phyloP scores from a whole-genome alignment of 2,888 invertebrate species.

The Boloria selene region DNA sequence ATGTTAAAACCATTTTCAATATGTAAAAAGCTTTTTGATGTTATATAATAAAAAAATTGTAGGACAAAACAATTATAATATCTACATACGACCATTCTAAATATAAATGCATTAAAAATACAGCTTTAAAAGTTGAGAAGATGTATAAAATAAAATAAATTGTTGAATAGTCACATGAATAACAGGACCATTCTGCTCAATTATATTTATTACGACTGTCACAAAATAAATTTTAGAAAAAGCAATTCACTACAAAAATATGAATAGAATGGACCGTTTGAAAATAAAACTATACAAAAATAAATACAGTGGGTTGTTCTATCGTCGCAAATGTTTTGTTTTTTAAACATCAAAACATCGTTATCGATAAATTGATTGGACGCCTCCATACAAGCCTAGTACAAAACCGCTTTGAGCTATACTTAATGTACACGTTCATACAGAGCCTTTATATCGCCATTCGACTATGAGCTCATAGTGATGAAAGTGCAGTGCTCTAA shows the following conservation, averaged over 20 bases:
- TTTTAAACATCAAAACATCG: slow-evolving; percentile 16
- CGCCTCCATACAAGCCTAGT: slow-evolving; percentile 3
- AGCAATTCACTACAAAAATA: slow-evolving; percentile 16
- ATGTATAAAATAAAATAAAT: slow-evolving; percentile 11
- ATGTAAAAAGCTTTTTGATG: too few relatives aligned
- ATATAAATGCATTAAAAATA: slow-evolving; percentile 14
- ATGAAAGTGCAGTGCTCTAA: slow-evolving; percentile 18
- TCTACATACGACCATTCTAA: slow-evolving; percentile 4
- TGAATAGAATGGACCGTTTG: slow-evolving; percentile 9
- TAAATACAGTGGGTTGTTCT: not conserved
- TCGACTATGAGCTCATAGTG: slow-evolving; percentile 5
- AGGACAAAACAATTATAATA: too few relatives aligned
- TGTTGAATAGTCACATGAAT: slow-evolving; percentile 3
- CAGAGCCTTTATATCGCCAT: slow-evolving; percentile 7
- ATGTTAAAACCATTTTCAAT: too few relatives aligned
- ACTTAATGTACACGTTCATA: slow-evolving; percentile 17
- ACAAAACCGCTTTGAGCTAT: slow-evolving; percentile 15
- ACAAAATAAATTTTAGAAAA: slow-evolving; percentile 18
- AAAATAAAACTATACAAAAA: slow-evolving; percentile 14
- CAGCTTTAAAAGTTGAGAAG: slow-evolving; percentile 3
- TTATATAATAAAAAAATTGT: too few relatives aligned
- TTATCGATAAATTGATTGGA: slow-evolving; percentile 26
- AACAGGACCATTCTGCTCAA: not conserved
- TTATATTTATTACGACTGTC: slow-evolving; percentile 9
- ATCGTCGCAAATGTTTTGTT: slow-evolving; percentile 12